Conservation (phyloP, 2,888 invertebrate species). For the Sphaerophoria rueppellii region DNA sequence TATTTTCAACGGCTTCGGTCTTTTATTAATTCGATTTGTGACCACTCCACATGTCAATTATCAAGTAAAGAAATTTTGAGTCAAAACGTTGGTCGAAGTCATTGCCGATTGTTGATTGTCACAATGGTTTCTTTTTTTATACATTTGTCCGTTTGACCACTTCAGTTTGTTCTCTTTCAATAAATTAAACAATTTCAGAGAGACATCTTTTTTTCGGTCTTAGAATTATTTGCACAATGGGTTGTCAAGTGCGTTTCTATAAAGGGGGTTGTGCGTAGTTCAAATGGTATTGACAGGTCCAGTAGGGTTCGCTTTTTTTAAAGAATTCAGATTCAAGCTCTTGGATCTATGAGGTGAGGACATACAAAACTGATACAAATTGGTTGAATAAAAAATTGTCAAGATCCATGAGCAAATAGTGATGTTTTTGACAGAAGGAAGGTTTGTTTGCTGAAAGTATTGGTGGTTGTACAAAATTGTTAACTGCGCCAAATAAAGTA, state of each 20-base stretch:
- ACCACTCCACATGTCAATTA: slow-evolving; percentile 67
- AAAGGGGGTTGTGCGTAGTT: slow-evolving; percentile 29
- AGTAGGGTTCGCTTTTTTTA: slow-evolving; percentile 6
- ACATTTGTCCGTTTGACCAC: slow-evolving; percentile 46
- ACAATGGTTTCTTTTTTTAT: slow-evolving; percentile 2
- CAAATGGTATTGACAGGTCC: slow-evolving; percentile 58
- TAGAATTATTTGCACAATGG: slow-evolving; percentile 32
- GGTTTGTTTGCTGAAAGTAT: too few species aligned
- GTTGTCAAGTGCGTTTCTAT: slow-evolving; percentile 5
- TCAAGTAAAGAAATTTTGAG: slow-evolving; percentile 64
- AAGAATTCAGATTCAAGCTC: neutral
- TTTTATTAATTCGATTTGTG: neutral
- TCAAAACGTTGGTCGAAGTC: slow-evolving; percentile 25
- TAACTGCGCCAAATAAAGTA: too few species aligned
- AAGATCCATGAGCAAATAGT: slow-evolving; percentile 19
- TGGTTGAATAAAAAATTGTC: slow-evolving; percentile 15
- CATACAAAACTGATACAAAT: neutral
- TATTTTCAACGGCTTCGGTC: slow-evolving; percentile 32
- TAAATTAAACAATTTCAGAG: slow-evolving; percentile 14
- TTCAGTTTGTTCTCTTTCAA: slow-evolving; percentile 52
- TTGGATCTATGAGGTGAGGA: neutral
- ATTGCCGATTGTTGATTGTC: slow-evolving; percentile 3
- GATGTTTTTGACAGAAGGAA: slow-evolving; percentile 19
- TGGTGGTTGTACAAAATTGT: too few species aligned
- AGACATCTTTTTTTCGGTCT: slow-evolving; percentile 3